Evolutionary conservation across 2,888 invertebrate species (phyloP).

Genomic region (Xestoiulus laeticollis): DNA sequence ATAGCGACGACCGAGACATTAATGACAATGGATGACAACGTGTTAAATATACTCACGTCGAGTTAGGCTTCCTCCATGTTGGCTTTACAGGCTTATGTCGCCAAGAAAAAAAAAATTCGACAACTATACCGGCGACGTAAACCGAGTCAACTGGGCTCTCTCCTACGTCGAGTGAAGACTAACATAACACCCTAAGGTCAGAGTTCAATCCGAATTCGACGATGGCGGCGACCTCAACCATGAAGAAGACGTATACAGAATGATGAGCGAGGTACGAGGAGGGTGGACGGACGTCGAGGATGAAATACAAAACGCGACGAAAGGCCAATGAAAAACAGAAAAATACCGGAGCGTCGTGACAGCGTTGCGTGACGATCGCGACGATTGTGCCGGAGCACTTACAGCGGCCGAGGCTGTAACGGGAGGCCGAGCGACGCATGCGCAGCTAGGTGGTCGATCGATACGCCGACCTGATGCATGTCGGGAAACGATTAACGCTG

Average conservation of each 20-base stretch:
- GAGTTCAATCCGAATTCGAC: neutral
- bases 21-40: neutral
- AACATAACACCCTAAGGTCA: neutral
- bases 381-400: neutral
- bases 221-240: neutral
- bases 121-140: neutral
- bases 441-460: neutral
- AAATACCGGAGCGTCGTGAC: too few species aligned
- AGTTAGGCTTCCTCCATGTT: neutral
- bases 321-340: too few species aligned
- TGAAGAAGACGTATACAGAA: too few species aligned
- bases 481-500: neutral
- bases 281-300: too few species aligned
- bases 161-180: neutral
- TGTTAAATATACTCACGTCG: neutral
- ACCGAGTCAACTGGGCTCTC: neutral
- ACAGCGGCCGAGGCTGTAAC: neutral
- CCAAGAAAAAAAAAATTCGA: neutral
- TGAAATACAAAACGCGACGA: too few species aligned
- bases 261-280: too few species aligned
- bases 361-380: neutral
- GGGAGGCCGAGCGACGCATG: neutral
- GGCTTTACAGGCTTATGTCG: neutral
- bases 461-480: neutral
- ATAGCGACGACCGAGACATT: too few species aligned